These are phyloP conservation scores for Psylliodes chrysocephalus DNA, from an alignment of 2,888 invertebrate species.

Conservation along the genomic window DNA sequence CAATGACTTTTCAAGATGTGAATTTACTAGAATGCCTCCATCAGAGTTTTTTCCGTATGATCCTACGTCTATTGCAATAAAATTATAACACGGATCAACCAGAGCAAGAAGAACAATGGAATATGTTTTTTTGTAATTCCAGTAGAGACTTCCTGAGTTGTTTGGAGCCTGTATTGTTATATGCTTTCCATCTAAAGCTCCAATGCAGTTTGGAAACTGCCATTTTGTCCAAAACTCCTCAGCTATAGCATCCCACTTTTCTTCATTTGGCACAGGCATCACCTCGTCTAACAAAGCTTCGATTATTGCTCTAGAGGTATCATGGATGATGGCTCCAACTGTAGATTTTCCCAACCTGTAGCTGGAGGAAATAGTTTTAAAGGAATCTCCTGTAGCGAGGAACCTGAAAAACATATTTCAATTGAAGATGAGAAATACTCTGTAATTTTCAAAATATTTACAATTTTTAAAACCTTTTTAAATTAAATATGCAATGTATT, in stretches of 20 bases:
- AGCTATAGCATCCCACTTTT: conserved; percentile 35
- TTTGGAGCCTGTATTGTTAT: conserved; percentile 31
- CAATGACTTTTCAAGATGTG: conserved; percentile 27
- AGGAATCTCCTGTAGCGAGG: conserved; percentile 48
- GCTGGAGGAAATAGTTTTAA: conserved; percentile 48
- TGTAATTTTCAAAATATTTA: conserved; percentile 21
- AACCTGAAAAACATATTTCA: no score
- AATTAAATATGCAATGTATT: not conserved
- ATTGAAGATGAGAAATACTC: conserved; percentile 13
- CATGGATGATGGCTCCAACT: conserved; percentile 44
- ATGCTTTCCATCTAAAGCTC: conserved; percentile 25
- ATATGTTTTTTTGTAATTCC: conserved; percentile 38
- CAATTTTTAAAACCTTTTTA: no score
- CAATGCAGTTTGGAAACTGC: no score
- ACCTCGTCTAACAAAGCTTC: no score
- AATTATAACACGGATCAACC: conserved; percentile 35
- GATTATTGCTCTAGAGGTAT: conserved; percentile 31
- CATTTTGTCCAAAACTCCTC: conserved; percentile 35
- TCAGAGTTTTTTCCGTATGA: conserved; percentile 26
- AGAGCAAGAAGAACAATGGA: conserved; percentile 42
- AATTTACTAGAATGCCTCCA: conserved; percentile 32
- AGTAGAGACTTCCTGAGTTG: conserved; percentile 34
- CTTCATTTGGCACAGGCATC: conserved; percentile 33
- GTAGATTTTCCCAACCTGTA: conserved; percentile 47
- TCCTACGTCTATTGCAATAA: conserved; percentile 29